Percentiles rank a stretch among this genome's conserved stretches.
These are phyloP conservation scores for Cyanistes caeruleus DNA, from an alignment of 2,113 vertebrate genomes.

Conservation along the genomic window DNA sequence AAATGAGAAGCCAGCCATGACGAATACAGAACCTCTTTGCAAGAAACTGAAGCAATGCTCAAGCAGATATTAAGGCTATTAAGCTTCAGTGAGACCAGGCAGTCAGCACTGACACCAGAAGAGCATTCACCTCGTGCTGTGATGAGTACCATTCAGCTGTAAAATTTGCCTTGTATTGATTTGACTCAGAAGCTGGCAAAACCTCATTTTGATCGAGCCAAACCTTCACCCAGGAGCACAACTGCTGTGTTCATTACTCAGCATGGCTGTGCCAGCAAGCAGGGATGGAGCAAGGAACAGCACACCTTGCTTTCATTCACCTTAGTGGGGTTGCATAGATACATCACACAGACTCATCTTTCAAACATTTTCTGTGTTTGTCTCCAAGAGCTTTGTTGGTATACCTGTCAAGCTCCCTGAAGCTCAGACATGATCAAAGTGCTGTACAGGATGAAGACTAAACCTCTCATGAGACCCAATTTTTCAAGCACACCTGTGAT, in stretches of 20 bases:
- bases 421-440: background rate
- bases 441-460: background rate
- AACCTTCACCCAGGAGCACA: background rate
- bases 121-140: background rate
- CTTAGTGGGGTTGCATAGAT: background rate
- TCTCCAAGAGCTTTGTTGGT: background rate
- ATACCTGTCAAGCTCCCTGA: background rate
- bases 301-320: background rate
- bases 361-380: background rate
- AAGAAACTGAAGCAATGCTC: rapidly evolving
- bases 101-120: background rate
- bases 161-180: background rate
- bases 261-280: background rate
- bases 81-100: background rate
- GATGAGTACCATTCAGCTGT: background rate
- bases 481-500: background rate
- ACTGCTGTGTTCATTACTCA: background rate
- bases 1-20: background rate
- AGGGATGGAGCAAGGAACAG: background rate
- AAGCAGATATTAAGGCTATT: background rate
- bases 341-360: background rate
- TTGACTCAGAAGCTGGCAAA: background rate
- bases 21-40: background rate
- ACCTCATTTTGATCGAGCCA: background rate
- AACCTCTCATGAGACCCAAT: background rate